Percentiles rank a stretch among this genome's conserved stretches.
Evolutionary conservation across 2,888 invertebrate genomes (phyloP).

Genomic region (Andricus curvator): DNA sequence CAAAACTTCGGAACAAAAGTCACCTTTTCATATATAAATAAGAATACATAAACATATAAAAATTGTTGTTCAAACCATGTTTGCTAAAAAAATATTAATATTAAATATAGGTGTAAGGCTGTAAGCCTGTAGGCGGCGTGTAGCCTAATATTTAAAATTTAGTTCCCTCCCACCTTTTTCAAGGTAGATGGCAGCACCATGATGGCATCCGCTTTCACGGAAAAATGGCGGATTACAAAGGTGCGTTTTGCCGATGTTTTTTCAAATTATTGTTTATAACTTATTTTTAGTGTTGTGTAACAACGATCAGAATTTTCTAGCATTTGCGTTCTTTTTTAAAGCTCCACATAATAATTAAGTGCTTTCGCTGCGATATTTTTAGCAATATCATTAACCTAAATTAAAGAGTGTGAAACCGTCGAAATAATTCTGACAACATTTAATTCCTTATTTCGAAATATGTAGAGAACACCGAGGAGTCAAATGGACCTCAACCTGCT

Average conservation of each 20-base stretch:
- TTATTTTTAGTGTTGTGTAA: constrained; percentile 39
- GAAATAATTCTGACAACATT: background rate
- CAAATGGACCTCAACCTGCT: constrained; percentile 63
- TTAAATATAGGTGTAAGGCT: too few relatives aligned
- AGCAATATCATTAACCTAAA: constrained; percentile 14
- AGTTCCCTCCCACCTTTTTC: background rate
- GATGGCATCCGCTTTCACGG: constrained; percentile 13
- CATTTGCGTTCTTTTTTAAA: background rate
- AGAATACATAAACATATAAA: background rate
- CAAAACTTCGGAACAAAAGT: too few relatives aligned
- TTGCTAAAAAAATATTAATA: background rate
- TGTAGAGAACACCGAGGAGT: constrained; percentile 68
- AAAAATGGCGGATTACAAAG: constrained; percentile 57
- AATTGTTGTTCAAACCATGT: background rate
- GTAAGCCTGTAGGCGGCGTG: too few relatives aligned
- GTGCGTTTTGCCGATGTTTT: constrained; percentile 53
- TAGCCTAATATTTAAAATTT: background rate
- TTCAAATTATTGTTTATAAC: constrained; percentile 40
- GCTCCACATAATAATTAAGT: background rate
- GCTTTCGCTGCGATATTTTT: background rate
- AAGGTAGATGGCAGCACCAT: background rate
- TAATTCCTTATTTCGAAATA: constrained; percentile 53
- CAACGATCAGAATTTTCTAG: constrained; percentile 37
- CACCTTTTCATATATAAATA: too few relatives aligned
- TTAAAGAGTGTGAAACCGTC: background rate